Percentiles rank a stretch among this genome's conserved stretches.
phyloP scores from a whole-genome alignment of 2,888 invertebrate genomes.

The Camptogramma bilineatum region DNA sequence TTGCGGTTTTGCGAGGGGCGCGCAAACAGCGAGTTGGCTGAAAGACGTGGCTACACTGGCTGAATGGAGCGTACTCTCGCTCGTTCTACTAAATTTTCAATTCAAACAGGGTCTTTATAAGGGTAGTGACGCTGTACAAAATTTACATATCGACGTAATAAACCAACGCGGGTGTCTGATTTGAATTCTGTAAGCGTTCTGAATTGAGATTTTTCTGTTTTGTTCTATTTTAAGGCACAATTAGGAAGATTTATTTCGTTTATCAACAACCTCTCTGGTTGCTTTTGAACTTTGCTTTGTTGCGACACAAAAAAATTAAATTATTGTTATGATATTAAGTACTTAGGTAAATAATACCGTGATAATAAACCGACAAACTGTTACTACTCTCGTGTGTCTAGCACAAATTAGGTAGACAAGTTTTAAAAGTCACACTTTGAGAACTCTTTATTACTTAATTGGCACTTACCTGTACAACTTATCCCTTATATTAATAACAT shows the following conservation, averaged over 20 bases:
- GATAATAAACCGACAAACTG: no score
- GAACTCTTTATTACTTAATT: no score
- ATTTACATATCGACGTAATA: slow-evolving; percentile 86
- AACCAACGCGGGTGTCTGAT: slow-evolving; percentile 78
- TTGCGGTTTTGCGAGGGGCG: slow-evolving; percentile 52
- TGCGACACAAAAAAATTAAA: background rate
- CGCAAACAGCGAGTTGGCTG: slow-evolving; percentile 78
- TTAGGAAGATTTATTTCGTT: slow-evolving; percentile 32
- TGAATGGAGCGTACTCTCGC: slow-evolving; percentile 74
- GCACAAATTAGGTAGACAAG: no score
- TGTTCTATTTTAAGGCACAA: slow-evolving; percentile 41
- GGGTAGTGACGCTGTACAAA: slow-evolving; percentile 84
- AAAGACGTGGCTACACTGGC: slow-evolving; percentile 83
- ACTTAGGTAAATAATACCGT: no score
- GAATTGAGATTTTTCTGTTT: slow-evolving; percentile 59
- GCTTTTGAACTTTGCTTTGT: background rate
- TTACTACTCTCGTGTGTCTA: no score
- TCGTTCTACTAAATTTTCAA: slow-evolving; percentile 84
- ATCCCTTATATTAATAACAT: no score
- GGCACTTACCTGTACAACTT: no score
- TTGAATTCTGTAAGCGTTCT: slow-evolving; percentile 74
- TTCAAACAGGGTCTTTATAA: slow-evolving; percentile 85
- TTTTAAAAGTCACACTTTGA: no score
- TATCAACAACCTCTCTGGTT: slow-evolving; percentile 5
- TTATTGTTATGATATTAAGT: no score